phyloP scores from a whole-genome alignment of 2,113 vertebrate genomes.

The Myrmecobius fasciatus region DNA sequence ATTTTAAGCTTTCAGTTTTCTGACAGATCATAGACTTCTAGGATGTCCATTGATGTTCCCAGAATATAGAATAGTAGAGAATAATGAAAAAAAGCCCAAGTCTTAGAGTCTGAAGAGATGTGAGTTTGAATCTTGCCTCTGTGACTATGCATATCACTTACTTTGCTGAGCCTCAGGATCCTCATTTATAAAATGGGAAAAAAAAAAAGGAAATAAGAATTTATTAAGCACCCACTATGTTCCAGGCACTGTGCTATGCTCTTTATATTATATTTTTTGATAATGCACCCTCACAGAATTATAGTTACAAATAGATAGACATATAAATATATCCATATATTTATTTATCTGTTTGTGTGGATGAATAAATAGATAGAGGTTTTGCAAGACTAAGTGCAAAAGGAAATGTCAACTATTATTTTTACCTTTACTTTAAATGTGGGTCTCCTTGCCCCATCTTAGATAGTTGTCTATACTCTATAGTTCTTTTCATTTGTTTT shows the following conservation, averaged over 20 bases:
- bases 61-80: not conserved
- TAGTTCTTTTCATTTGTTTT: too few relatives aligned
- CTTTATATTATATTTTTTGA: not conserved
- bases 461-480: too few relatives aligned
- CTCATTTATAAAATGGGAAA: not conserved
- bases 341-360: not conserved
- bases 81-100: not conserved
- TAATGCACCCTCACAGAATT: not conserved
- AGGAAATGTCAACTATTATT: not conserved
- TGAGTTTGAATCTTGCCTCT: not conserved
- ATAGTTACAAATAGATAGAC: not conserved
- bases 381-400: not conserved
- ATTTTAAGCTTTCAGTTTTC: not conserved
- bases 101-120: not conserved
- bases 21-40: not conserved
- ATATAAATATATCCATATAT: too few relatives aligned
- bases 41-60: not conserved
- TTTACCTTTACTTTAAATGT: too few relatives aligned
- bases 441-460: too few relatives aligned
- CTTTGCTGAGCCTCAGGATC: not conserved
- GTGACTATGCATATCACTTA: not conserved
- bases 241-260: not conserved
- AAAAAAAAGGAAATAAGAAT: not conserved
- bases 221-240: not conserved
- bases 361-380: not conserved